Percentiles rank a stretch among this genome's conserved stretches.
These are phyloP conservation scores for Lasioglossum malachurum DNA, from an alignment of 2,888 invertebrate species.

Conservation along the genomic window DNA sequence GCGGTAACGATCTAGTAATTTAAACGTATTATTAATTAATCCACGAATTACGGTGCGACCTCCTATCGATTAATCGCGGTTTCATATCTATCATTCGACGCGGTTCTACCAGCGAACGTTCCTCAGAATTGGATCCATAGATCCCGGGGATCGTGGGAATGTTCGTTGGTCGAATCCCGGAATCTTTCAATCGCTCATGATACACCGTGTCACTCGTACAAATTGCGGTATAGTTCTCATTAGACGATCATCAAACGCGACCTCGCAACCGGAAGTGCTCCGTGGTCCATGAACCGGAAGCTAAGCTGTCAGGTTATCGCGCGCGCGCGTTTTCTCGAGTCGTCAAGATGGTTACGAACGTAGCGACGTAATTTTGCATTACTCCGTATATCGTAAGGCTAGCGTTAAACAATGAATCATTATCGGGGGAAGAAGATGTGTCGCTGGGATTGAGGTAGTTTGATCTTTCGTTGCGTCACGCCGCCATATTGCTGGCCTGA, in stretches of 20 bases:
- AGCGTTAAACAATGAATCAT: constrained; percentile 37
- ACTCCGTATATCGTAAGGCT: constrained; percentile 50
- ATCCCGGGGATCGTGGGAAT: not conserved
- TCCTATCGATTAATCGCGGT: constrained; percentile 37
- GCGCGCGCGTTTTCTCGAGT: constrained; percentile 25
- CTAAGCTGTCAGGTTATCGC: not conserved
- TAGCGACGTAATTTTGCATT: constrained; percentile 49
- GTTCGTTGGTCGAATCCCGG: constrained; percentile 1
- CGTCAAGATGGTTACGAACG: constrained; percentile 32
- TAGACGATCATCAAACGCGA: constrained; percentile 14
- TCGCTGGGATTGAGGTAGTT: constrained; percentile 26
- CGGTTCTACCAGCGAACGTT: constrained; percentile 11
- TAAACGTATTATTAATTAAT: constrained; percentile 57
- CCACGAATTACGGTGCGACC: constrained; percentile 51
- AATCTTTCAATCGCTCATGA: constrained; percentile 45
- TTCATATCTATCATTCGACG: constrained; percentile 46
- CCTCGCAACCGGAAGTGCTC: constrained; percentile 1
- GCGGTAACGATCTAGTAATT: constrained; percentile 55
- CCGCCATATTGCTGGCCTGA: constrained; percentile 6
- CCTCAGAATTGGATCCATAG: not conserved
- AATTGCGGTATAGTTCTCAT: constrained; percentile 54
- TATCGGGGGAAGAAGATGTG: not conserved
- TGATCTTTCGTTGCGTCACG: constrained; percentile 12
- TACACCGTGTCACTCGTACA: constrained; percentile 55
- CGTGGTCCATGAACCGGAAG: not conserved